Conservation (phyloP, 2,797 vertebrate genomes). For the Chiloscyllium punctatum region DNA sequence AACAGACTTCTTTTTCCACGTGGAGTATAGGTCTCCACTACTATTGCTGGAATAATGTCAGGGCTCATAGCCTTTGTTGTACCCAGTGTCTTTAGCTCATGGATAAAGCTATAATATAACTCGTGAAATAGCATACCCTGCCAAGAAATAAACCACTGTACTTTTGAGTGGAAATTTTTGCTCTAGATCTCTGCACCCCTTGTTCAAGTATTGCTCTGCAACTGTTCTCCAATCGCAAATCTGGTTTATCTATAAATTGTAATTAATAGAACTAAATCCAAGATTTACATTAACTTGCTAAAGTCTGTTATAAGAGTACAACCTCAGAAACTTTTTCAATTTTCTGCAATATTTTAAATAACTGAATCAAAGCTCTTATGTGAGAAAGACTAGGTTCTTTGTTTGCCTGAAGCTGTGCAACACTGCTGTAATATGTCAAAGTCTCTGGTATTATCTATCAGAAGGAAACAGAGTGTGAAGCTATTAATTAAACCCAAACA, state of each 20-base stretch:
- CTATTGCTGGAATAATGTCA: no score
- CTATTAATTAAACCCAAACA: not conserved
- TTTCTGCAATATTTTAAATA: not conserved
- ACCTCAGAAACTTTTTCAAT: not conserved
- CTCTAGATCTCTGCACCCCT: not conserved
- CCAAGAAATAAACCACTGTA: not conserved
- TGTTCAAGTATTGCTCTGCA: not conserved
- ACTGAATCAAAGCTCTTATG: not conserved
- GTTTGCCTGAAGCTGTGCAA: not conserved
- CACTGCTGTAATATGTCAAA: not conserved
- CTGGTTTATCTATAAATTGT: not conserved
- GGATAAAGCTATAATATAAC: not conserved
- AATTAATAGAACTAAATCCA: not conserved
- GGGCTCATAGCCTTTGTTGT: no score
- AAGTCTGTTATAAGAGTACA: not conserved
- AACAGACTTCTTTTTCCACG: no score
- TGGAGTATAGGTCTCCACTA: no score
- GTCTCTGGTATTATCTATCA: not conserved
- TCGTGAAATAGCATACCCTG: not conserved
- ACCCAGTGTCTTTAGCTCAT: not conserved
- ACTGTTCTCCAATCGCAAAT: not conserved
- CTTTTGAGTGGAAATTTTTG: not conserved
- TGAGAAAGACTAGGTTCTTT: not conserved
- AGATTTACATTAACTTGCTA: not conserved
- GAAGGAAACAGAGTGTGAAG: not conserved